Percentiles rank a stretch among this genome's conserved stretches.
Conservation (phyloP, 2,113 vertebrate genomes). For the Albula goreensis region DNA sequence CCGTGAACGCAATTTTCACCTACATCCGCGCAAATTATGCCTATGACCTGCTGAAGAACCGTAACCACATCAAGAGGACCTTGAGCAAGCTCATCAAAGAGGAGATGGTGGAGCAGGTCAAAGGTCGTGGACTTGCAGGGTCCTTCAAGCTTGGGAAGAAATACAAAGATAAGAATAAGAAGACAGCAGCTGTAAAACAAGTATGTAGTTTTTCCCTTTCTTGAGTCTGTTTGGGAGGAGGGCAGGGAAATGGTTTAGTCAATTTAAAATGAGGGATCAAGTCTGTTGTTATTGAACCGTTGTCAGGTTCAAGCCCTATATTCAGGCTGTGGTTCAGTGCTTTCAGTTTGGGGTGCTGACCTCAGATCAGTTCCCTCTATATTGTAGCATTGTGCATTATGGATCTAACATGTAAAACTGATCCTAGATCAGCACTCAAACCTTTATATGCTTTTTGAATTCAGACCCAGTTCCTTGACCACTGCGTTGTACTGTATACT, state of each 20-base stretch:
- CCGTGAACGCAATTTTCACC: conserved; percentile 87
- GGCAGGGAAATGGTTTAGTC: background rate
- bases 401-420: background rate
- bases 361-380: background rate
- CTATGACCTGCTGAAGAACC: conserved; percentile 86
- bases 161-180: conserved; percentile 83
- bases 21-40: conserved; percentile 83
- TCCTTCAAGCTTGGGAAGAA: conserved; percentile 95
- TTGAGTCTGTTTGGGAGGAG: background rate
- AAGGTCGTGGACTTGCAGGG: conserved; percentile 90
- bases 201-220: conserved; percentile 61
- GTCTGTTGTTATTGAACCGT: background rate
- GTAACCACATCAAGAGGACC: conserved; percentile 83
- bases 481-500: background rate
- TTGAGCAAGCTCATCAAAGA: conserved; percentile 85
- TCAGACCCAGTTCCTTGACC: background rate
- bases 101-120: conserved; percentile 84
- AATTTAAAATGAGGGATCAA: background rate
- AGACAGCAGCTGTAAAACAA: conserved; percentile 70
- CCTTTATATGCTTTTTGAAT: background rate
- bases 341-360: background rate
- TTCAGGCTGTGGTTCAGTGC: background rate
- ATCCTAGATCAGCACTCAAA: background rate
- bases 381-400: background rate
- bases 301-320: background rate